Conservation (phyloP, 2,113 vertebrate species). For the Antigone vipio region DNA sequence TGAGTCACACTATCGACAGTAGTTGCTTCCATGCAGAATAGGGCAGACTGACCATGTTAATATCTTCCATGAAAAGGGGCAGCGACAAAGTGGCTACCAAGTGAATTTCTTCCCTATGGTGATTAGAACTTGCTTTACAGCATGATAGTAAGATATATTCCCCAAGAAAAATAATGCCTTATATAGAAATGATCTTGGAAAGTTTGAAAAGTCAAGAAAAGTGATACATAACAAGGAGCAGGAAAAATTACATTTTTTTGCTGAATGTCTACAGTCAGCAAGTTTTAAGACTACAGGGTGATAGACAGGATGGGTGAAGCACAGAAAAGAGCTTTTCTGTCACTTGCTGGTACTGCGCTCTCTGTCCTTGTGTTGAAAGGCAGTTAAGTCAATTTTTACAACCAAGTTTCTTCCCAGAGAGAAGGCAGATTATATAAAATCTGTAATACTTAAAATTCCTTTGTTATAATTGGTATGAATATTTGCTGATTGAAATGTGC, state of each 20-base stretch:
- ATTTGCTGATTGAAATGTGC: background rate
- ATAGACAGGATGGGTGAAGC: background rate
- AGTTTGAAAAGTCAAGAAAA: background rate
- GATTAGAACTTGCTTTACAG: background rate
- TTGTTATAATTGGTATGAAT: background rate
- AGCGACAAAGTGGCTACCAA: background rate
- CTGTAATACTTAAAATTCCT: background rate
- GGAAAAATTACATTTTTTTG: background rate
- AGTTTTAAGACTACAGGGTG: background rate
- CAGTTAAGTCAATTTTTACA: background rate
- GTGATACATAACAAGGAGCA: fast-evolving
- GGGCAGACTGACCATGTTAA: background rate
- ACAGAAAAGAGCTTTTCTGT: background rate
- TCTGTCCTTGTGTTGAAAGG: background rate
- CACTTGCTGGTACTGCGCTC: background rate
- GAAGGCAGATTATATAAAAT: background rate
- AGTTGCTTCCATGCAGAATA: background rate
- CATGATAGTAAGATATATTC: background rate
- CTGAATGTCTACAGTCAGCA: background rate
- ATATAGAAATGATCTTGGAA: background rate
- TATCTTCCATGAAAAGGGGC: background rate
- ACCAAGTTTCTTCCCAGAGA: background rate
- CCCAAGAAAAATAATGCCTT: background rate
- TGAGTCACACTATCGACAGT: background rate
- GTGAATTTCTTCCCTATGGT: background rate